phyloP scores from a whole-genome alignment of 2,888 invertebrate species.

The Rhingia campestris region DNA sequence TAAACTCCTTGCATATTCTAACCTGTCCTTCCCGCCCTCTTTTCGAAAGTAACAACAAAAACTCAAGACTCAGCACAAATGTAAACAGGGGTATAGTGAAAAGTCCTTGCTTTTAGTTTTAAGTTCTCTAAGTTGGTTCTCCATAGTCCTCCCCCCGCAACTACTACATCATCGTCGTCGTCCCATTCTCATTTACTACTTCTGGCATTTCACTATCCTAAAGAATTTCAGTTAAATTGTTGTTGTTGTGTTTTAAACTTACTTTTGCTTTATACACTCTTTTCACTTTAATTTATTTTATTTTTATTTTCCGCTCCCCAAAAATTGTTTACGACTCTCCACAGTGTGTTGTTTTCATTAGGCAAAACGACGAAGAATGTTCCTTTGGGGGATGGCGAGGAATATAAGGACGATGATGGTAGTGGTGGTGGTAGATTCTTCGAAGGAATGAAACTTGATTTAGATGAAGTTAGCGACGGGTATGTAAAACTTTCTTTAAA shows the following conservation, averaged over 20 bases:
- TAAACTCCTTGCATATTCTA: constrained; percentile 57
- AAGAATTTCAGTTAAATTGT: constrained; percentile 62
- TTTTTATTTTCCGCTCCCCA: constrained; percentile 65
- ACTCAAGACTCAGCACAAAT: constrained; percentile 40
- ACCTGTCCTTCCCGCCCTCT: constrained; percentile 16
- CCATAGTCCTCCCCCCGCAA: neutral
- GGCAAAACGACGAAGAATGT: constrained; percentile 59
- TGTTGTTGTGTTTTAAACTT: constrained; percentile 65
- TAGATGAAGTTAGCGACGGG: constrained; percentile 72
- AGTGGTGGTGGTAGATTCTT: constrained; percentile 7
- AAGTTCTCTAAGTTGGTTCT: constrained; percentile 53
- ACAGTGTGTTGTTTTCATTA: constrained; percentile 75
- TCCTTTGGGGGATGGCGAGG: constrained; percentile 13
- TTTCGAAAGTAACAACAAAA: neutral
- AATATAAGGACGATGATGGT: neutral
- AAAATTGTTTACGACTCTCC: constrained; percentile 72
- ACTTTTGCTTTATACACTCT: constrained; percentile 73
- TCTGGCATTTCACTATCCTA: constrained; percentile 59
- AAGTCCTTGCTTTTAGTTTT: constrained; percentile 63
- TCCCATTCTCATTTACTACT: constrained; percentile 17
- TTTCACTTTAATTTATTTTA: constrained; percentile 75
- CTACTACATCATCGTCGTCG: neutral
- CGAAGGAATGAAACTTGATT: constrained; percentile 70
- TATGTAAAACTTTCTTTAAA: constrained; percentile 70
- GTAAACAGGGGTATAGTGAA: constrained; percentile 42